Evolutionary conservation across 2,797 vertebrate species (phyloP).

Genomic region (Mycteria americana): DNA sequence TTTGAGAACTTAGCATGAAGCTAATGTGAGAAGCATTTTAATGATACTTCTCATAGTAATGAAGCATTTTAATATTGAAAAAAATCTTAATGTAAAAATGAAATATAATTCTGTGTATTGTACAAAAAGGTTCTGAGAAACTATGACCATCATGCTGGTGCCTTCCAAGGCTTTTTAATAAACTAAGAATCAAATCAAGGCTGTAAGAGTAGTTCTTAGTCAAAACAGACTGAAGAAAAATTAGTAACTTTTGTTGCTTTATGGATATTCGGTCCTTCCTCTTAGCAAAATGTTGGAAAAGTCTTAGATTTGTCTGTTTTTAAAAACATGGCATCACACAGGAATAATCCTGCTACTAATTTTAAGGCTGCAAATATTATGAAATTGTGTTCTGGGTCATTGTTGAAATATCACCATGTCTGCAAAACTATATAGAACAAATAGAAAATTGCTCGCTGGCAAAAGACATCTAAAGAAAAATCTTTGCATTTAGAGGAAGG

Average conservation of each 20-base stretch:
- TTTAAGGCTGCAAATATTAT: background rate
- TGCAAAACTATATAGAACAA: too few species aligned
- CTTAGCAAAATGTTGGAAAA: background rate
- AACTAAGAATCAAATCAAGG: background rate
- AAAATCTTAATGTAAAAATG: background rate
- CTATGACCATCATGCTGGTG: background rate
- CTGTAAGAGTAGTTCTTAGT: background rate
- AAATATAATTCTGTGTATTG: background rate
- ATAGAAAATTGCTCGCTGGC: background rate
- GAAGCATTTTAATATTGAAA: background rate
- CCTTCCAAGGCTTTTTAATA: background rate
- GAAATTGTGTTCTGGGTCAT: background rate
- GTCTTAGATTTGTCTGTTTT: background rate
- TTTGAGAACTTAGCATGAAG: background rate
- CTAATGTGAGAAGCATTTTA: background rate
- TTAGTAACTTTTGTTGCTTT: background rate
- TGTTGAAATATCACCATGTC: background rate
- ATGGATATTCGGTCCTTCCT: background rate
- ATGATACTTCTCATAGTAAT: background rate
- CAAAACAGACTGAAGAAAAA: background rate
- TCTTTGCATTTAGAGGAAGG: background rate
- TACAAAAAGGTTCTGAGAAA: background rate
- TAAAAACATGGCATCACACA: background rate
- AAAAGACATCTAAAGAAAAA: background rate
- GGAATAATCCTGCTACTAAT: background rate